Evolutionary conservation across 2,797 vertebrate genomes (phyloP), one percentile per base, ranked within the genome.

Genomic region (Sebastes trivittatus): DNA sequence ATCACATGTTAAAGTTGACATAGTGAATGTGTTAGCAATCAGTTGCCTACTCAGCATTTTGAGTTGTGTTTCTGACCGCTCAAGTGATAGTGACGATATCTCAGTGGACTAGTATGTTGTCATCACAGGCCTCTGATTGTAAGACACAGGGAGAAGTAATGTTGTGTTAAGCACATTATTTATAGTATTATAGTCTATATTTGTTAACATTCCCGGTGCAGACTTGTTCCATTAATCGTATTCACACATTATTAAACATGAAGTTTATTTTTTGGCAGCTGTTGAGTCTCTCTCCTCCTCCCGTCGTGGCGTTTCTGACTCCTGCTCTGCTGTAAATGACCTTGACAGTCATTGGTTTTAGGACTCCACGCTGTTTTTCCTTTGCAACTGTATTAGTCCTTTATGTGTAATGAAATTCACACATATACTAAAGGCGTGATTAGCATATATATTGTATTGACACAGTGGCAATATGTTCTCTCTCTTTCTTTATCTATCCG

Each of bases 371-470:
- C 30, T 83, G 75, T 80, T 84, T 84, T 84, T 59, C 38, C 75
- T 68, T 67, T 30, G 27, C 72, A 64, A 55, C 72, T 77, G 87
- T 89, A 72, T 88, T 86, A 89, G 78, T 87, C 73, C 83, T 92
- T 92, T 81, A 84, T 81, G 72, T 89, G 81, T 90, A 87, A 92
- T 93, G 87, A 94, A 88, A 92, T 90, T 90, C 86, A 80, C 86
- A 89, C 84, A 89, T 82, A 80, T 72, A 90, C 92, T 91, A 93
- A 93, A 90, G 87, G 88, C 83, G 80, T 88, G 90, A 93, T 93
- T 93, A 94, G 89, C 92, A 94, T 93, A 92, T 93, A 94, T 93
- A 94, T 93, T 94, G 92, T 94, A 89, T 92, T 93, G 91, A 93
- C 91, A 93, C 89, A 92, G 88, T 88, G 87, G 90, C 88, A 89